phyloP scores from a whole-genome alignment of 2,888 invertebrate genomes.

The Parnassius glacialis region DNA sequence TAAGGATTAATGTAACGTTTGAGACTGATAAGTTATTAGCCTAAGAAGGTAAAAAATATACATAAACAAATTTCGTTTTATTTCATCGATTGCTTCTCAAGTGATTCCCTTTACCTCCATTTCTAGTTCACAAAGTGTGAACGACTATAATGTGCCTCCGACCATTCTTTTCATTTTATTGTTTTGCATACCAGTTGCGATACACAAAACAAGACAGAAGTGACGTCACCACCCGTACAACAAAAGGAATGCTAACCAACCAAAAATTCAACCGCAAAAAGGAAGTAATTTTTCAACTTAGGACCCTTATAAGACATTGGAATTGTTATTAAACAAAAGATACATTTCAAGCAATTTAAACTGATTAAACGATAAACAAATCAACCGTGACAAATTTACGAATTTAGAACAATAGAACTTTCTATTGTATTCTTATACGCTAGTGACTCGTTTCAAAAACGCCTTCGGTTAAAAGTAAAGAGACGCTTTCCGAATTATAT shows the following conservation, averaged over 20 bases:
- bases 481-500: slow-evolving; percentile 3
- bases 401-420: slow-evolving; percentile 21
- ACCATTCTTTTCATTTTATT: slow-evolving; percentile 8
- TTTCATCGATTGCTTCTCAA: too few relatives aligned
- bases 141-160: background rate
- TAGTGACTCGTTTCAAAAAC: slow-evolving; percentile 3
- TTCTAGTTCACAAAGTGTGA: slow-evolving; percentile 5
- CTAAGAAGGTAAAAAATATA: too few relatives aligned
- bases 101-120: background rate
- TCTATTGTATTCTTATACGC: background rate
- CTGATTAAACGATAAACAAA: slow-evolving; percentile 25
- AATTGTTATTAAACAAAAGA: slow-evolving; percentile 5
- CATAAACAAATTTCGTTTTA: too few relatives aligned
- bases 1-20: too few relatives aligned
- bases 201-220: slow-evolving; percentile 10
- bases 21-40: too few relatives aligned
- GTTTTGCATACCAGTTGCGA: slow-evolving; percentile 13
- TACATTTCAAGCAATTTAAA: slow-evolving; percentile 17
- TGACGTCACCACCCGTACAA: slow-evolving; percentile 14
- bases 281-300: slow-evolving; percentile 16
- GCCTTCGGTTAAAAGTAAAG: slow-evolving; percentile 18
- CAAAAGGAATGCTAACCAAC: slow-evolving; percentile 7
- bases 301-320: background rate
- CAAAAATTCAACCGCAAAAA: slow-evolving; percentile 2
- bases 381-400: slow-evolving; percentile 18